A percentile compares a stretch with the other conserved stretches of the same genome.
phyloP scores from a whole-genome alignment of 2,888 invertebrate species.

The Drosophila kuntzei region DNA sequence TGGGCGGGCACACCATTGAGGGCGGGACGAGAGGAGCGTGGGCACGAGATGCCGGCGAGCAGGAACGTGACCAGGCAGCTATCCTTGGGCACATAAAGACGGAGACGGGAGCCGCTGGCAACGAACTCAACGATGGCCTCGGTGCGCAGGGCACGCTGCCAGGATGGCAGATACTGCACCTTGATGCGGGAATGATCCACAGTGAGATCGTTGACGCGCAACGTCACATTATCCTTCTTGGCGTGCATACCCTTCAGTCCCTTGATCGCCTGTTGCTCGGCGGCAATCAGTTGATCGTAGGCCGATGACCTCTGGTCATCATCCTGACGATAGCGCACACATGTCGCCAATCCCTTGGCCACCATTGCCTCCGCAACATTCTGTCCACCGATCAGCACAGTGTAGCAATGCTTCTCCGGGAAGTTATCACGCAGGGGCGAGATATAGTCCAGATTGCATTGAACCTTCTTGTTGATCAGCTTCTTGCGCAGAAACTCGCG shows the following conservation, averaged over 20 bases:
- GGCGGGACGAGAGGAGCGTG: slow-evolving; percentile 92
- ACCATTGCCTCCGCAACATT: slow-evolving; percentile 98
- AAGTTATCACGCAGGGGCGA: slow-evolving; percentile 97
- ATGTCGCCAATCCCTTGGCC: slow-evolving; percentile 95
- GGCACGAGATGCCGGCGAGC: slow-evolving; percentile 91
- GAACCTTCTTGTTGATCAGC: slow-evolving; percentile 97
- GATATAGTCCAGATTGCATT: slow-evolving; percentile 96
- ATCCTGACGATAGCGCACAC: slow-evolving; percentile 96
- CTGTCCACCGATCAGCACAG: slow-evolving; percentile 93
- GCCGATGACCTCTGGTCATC: slow-evolving; percentile 97
- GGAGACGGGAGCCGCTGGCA: slow-evolving; percentile 96
- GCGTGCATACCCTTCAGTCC: slow-evolving; percentile 91
- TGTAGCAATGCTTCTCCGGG: slow-evolving; percentile 98
- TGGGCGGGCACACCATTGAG: slow-evolving; percentile 89
- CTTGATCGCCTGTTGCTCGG: slow-evolving; percentile 97
- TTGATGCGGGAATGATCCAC: slow-evolving; percentile 88
- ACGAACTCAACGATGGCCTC: slow-evolving; percentile 99
- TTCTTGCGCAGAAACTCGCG: slow-evolving; percentile 98
- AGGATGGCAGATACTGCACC: slow-evolving; percentile 96
- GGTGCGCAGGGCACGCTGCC: slow-evolving; percentile 95
- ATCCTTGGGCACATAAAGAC: slow-evolving; percentile 97
- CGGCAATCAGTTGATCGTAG: slow-evolving; percentile 96
- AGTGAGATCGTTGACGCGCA: slow-evolving; percentile 95
- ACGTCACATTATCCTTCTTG: slow-evolving; percentile 93
- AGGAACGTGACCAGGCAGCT: slow-evolving; percentile 98